Percentiles rank a stretch among this genome's conserved stretches.
These are phyloP conservation scores for Eilema depressum DNA, from an alignment of 2,888 invertebrate genomes.

Conservation along the genomic window DNA sequence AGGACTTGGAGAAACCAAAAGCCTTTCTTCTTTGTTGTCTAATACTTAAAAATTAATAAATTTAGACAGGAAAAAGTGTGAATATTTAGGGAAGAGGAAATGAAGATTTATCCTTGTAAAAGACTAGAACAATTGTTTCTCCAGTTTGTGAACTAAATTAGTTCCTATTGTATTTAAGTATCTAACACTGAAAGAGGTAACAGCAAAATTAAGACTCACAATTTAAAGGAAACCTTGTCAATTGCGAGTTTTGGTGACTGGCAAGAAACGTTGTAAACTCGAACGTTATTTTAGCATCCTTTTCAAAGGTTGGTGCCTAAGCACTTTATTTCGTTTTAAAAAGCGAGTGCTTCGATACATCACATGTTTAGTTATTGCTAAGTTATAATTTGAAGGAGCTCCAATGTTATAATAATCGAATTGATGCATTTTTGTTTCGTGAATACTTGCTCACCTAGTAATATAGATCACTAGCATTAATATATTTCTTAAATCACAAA, in stretches of 20 bases:
- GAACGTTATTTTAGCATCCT: not conserved
- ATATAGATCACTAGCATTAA: not conserved
- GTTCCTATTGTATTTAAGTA: too few species aligned
- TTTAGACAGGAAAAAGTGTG: too few species aligned
- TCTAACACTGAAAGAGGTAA: not conserved
- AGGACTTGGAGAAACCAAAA: too few species aligned
- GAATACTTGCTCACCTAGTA: not conserved
- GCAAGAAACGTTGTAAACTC: not conserved
- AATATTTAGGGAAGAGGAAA: too few species aligned
- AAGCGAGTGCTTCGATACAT: not conserved
- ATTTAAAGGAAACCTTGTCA: not conserved
- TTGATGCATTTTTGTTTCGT: not conserved
- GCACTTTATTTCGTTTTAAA: not conserved
- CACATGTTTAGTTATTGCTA: slow-evolving; percentile 5
- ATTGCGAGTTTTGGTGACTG: not conserved
- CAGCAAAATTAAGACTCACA: not conserved
- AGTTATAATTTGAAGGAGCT: not conserved
- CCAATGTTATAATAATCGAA: not conserved
- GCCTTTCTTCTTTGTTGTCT: too few species aligned
- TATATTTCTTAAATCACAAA: not conserved
- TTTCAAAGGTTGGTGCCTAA: not conserved
- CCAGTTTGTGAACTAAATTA: not conserved
- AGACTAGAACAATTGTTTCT: not conserved
- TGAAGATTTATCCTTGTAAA: too few species aligned
- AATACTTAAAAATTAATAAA: too few species aligned